Conservation (phyloP, 2,797 vertebrate genomes). For the Ateles fusciceps region DNA sequence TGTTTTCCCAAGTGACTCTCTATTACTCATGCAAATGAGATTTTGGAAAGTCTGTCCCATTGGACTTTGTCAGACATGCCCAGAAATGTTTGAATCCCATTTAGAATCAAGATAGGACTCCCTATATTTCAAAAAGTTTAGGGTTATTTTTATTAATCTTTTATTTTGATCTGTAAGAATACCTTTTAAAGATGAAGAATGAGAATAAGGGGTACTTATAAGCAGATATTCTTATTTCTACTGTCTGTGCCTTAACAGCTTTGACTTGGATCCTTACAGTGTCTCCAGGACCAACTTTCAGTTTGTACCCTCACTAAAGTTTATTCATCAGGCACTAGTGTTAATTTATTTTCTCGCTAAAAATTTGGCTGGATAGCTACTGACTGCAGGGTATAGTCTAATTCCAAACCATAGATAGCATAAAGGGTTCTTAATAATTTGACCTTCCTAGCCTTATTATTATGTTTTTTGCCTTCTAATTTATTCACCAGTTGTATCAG, state of each 20-base stretch:
- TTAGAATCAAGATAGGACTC: neutral
- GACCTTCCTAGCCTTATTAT: neutral
- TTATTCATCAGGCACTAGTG: neutral
- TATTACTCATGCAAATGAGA: neutral
- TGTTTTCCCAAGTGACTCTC: neutral
- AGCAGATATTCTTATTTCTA: neutral
- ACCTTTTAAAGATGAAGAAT: neutral
- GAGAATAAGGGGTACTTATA: neutral
- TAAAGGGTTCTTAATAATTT: neutral
- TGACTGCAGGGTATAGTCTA: neutral
- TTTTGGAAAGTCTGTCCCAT: neutral
- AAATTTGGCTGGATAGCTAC: neutral
- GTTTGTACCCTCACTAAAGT: neutral
- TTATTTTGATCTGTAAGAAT: neutral
- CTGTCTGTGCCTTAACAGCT: neutral
- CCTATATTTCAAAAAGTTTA: conserved; percentile 4
- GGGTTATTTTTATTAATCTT: conserved; percentile 15
- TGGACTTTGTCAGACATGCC: neutral
- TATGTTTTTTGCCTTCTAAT: neutral
- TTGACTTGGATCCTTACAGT: neutral
- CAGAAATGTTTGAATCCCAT: neutral
- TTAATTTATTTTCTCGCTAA: neutral
- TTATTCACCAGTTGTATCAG: neutral
- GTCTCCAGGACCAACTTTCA: neutral
- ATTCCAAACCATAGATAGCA: neutral